Conservation (phyloP, 2,797 vertebrate genomes). For the Hypotaenidia okinawae region DNA sequence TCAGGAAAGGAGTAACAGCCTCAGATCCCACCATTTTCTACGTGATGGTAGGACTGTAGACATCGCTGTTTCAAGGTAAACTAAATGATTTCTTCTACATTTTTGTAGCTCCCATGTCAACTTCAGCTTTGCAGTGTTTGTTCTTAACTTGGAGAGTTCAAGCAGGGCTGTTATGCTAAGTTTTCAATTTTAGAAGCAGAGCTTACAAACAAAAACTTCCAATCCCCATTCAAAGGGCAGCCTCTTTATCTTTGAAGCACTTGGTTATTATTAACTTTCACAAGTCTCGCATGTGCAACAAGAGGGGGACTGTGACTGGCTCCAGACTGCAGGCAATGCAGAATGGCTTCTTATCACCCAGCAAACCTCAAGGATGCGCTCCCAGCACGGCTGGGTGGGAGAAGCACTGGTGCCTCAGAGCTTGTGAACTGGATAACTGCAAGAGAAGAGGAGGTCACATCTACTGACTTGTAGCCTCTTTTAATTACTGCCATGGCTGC, state of each 20-base stretch:
- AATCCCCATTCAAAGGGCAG: constrained; percentile 1
- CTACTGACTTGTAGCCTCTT: neutral
- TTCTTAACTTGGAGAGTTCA: neutral
- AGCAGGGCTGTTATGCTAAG: neutral
- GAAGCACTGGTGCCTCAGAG: neutral
- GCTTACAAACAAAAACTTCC: neutral
- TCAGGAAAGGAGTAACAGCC: neutral
- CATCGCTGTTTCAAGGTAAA: neutral
- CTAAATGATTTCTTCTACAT: neutral
- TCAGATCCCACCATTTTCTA: neutral
- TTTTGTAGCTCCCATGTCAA: neutral
- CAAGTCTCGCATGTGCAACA: neutral
- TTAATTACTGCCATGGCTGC: neutral
- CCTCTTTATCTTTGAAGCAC: neutral
- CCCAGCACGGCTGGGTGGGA: neutral
- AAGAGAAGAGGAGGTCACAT: neutral
- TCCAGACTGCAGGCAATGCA: neutral
- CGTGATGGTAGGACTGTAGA: neutral
- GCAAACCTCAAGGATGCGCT: neutral
- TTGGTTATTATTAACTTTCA: neutral
- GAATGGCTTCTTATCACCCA: neutral
- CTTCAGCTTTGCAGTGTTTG: neutral
- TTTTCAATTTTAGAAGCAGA: constrained; percentile 3
- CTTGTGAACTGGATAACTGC: neutral
- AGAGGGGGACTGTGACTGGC: neutral